Evolutionary conservation across 1,140 invertebrate genomes (phyloP).

Genomic region (Apis florea): DNA sequence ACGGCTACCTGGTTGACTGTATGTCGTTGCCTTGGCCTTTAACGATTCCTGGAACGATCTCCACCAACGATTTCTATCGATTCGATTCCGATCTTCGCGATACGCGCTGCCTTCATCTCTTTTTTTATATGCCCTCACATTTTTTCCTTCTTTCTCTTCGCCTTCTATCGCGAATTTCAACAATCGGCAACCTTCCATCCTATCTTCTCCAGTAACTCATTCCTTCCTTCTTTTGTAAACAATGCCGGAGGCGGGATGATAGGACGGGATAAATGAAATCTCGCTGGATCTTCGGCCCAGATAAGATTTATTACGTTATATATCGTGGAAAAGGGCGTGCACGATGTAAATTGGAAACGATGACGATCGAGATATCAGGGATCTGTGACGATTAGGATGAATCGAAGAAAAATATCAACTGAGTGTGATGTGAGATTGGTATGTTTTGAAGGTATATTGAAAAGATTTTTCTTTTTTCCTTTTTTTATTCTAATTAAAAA

Average conservation of each 20-base stretch:
- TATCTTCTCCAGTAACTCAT: neutral
- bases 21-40: conserved; percentile 62
- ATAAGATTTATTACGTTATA: neutral
- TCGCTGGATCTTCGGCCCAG: neutral
- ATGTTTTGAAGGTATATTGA: too few species aligned
- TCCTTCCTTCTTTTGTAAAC: conserved; percentile 24
- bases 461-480: neutral
- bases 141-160: too few species aligned
- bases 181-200: accelerated
- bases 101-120: neutral
- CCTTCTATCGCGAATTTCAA: neutral
- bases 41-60: conserved; percentile 63
- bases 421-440: too few species aligned
- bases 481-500: neutral
- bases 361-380: neutral
- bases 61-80: conserved; percentile 62
- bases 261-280: conserved; percentile 6
- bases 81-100: conserved; percentile 54
- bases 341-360: neutral
- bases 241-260: neutral
- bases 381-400: neutral
- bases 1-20: conserved; percentile 23
- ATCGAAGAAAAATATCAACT: neutral
- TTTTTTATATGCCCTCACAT: neutral
- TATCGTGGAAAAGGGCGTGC: neutral